Evolutionary conservation across 1,140 invertebrate species (phyloP), one percentile per base, ranked within the genome.

Genomic region (Ceratosolen fusciceps): DNA sequence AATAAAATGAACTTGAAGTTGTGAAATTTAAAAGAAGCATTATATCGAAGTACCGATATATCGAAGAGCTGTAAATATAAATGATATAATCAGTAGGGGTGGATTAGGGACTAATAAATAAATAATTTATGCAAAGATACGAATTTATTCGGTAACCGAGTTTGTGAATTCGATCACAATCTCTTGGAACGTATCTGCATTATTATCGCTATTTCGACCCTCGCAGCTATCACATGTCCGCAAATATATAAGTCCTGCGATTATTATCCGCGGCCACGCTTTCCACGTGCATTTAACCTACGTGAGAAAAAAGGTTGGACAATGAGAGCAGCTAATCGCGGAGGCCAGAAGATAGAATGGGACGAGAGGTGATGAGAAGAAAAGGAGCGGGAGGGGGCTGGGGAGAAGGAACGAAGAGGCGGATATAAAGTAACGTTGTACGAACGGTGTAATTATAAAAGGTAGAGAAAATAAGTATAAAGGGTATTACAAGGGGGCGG

Each of bases 261-360:
- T 78, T 78, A 78, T 78, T 73, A 78, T 70, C 39, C 19, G 70
- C 56, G 43, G 72, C 56, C 39, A 31, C 21, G 26, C 83, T 83
- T 80, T 80, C 84, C 84, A 86, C 85, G 85, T 85, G 86, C 85
- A 83, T 89, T 89, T 88, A 88, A 89, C 87, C 87, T 87, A n/a
- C n/a, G n/a, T n/a, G n/a, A n/a, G n/a, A n/a, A n/a, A n/a, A n/a
- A n/a, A n/a, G n/a, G n/a, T n/a, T n/a, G n/a, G n/a, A n/a, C n/a
- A n/a, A n/a, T n/a, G n/a, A n/a, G 84, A 86, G 86, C 88, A 89
- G 89, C 88, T 90, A 89, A 88, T 88, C 87, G 83, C 82, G 74
- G 65, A 26, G 37, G 68, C 47, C n/a, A n/a, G 16, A 49, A 65
- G 58, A 71, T 24, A 60, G 26, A 71, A 43, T 43, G 12, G 12